Conservation (phyloP, 2,888 invertebrate genomes). For the Tinea semifulvella region DNA sequence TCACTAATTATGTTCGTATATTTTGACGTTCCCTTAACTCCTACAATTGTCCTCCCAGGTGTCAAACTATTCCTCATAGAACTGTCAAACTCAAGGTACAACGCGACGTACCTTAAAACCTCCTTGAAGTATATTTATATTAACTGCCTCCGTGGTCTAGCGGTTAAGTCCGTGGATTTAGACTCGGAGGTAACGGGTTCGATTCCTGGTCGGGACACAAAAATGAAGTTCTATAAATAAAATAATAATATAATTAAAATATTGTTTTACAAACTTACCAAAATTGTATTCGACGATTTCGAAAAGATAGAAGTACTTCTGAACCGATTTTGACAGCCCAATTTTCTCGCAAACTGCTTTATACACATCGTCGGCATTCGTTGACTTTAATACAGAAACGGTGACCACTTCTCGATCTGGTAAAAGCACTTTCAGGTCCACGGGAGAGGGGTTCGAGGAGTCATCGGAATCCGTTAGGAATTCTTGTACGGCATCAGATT, state of each 20-base stretch:
- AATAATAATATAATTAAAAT: too few species aligned
- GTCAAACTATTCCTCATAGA: too few species aligned
- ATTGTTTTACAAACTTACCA: slow-evolving; percentile 78
- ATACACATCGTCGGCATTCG: slow-evolving; percentile 92
- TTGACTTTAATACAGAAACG: slow-evolving; percentile 87
- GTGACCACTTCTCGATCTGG: slow-evolving; percentile 92
- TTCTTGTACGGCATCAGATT: slow-evolving; percentile 96
- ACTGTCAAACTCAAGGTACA: too few species aligned
- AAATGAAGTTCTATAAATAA: too few species aligned
- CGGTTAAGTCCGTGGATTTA: too few species aligned
- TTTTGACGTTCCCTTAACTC: not conserved
- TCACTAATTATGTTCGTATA: not conserved
- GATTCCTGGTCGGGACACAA: too few species aligned
- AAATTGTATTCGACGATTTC: slow-evolving; percentile 98
- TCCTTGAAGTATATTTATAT: too few species aligned
- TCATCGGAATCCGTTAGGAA: slow-evolving; percentile 94
- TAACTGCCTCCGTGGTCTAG: too few species aligned
- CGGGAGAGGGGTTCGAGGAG: slow-evolving; percentile 77
- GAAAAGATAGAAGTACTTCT: slow-evolving; percentile 94
- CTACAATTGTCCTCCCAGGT: too few species aligned
- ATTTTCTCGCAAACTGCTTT: slow-evolving; percentile 86
- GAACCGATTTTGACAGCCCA: slow-evolving; percentile 79
- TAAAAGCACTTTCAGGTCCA: slow-evolving; percentile 81
- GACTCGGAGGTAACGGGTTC: too few species aligned
- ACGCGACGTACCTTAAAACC: too few species aligned